Conservation (phyloP, 2,888 invertebrate genomes). For the Phorcus lineatus region DNA sequence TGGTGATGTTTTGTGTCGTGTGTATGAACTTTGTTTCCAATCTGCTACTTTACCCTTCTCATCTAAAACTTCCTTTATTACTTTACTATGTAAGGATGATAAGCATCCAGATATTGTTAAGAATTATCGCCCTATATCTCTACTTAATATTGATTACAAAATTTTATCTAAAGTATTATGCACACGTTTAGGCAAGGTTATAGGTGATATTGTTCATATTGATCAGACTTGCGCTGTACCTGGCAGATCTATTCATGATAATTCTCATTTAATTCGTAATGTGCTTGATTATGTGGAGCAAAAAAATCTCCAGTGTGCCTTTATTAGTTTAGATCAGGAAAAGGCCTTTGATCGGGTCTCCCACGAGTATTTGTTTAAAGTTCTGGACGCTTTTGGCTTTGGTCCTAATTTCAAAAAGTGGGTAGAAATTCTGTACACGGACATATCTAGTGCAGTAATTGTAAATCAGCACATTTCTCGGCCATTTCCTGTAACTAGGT, state of each 20-base stretch:
- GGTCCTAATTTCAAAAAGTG: constrained; percentile 39
- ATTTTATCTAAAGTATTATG: constrained; percentile 47
- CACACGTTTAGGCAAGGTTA: constrained; percentile 35
- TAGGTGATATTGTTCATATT: constrained; percentile 39
- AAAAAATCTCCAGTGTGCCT: constrained; percentile 38
- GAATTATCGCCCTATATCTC: constrained; percentile 48
- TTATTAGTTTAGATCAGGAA: constrained; percentile 50
- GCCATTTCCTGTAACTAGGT: background rate
- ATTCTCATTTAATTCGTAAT: constrained; percentile 43
- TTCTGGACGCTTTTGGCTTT: constrained; percentile 45
- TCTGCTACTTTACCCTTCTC: constrained; percentile 25
- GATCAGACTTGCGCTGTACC: constrained; percentile 48
- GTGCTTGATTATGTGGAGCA: constrained; percentile 43
- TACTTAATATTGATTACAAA: constrained; percentile 48
- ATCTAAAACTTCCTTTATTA: constrained; percentile 32
- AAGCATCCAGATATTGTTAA: constrained; percentile 36
- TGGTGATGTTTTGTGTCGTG: constrained; percentile 26
- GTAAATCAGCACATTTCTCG: constrained; percentile 42
- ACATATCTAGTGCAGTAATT: constrained; percentile 40
- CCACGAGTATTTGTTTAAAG: constrained; percentile 43
- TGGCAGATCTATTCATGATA: constrained; percentile 48
- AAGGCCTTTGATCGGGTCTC: constrained; percentile 53
- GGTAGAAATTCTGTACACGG: constrained; percentile 45
- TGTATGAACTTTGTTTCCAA: constrained; percentile 27
- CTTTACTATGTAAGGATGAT: constrained; percentile 46